Evolutionary conservation across 2,888 invertebrate species (phyloP).

Genomic region (Pheosia gnoma): DNA sequence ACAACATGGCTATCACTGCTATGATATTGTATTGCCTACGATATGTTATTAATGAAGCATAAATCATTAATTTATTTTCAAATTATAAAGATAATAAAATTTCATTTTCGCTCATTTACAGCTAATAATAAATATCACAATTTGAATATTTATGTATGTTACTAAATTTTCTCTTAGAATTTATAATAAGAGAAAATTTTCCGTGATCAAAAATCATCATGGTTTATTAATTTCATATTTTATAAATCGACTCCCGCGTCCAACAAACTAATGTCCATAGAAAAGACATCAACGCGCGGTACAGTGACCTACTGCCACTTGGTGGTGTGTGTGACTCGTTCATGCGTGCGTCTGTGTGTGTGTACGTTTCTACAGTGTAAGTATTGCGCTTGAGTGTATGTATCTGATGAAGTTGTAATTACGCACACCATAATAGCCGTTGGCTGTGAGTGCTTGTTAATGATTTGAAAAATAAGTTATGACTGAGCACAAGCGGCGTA

Average conservation of each 20-base stretch:
- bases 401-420: slow-evolving; percentile 33
- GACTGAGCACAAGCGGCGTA: slow-evolving; percentile 36
- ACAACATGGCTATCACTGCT: too few relatives aligned
- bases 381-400: slow-evolving; percentile 5
- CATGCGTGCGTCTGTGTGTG: slow-evolving; percentile 7
- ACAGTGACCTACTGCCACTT: slow-evolving; percentile 51
- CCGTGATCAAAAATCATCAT: slow-evolving; percentile 11
- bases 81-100: neutral
- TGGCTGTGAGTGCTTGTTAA: slow-evolving; percentile 25
- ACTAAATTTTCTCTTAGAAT: slow-evolving; percentile 4
- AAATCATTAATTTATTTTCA: neutral
- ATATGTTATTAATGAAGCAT: too few relatives aligned
- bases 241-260: slow-evolving; percentile 18
- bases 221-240: neutral
- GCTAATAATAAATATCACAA: neutral
- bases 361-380: slow-evolving; percentile 6
- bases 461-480: slow-evolving; percentile 46
- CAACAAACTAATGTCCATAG: slow-evolving; percentile 38
- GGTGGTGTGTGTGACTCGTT: slow-evolving; percentile 20
- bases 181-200: slow-evolving; percentile 15
- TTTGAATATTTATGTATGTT: neutral
- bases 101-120: neutral
- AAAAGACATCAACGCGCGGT: slow-evolving; percentile 64
- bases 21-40: too few relatives aligned
- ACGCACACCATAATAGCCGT: slow-evolving; percentile 25